phyloP scores from a whole-genome alignment of 2,888 invertebrate species.

The Sepioteuthis lessoniana region DNA sequence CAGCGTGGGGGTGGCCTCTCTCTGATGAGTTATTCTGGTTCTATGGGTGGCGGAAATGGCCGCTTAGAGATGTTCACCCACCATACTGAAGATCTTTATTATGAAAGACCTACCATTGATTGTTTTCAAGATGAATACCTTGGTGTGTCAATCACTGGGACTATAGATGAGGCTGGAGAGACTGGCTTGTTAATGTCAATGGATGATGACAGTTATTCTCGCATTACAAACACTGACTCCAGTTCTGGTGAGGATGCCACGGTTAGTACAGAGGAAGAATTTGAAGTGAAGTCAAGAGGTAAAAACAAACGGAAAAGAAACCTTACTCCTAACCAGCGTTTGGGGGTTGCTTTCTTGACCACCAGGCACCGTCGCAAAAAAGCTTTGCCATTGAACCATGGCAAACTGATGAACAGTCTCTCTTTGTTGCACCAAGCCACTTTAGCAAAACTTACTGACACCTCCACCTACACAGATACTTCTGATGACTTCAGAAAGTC shows the following conservation, averaged over 20 bases:
- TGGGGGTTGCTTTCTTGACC: constrained; percentile 64
- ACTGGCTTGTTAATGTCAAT: constrained; percentile 36
- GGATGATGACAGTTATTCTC: constrained; percentile 40
- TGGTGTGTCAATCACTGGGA: constrained; percentile 23
- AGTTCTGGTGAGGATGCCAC: constrained; percentile 43
- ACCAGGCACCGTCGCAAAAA: constrained; percentile 53
- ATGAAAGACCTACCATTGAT: not conserved
- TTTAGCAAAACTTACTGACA: constrained; percentile 64
- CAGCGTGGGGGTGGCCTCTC: not conserved
- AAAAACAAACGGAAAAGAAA: constrained; percentile 55
- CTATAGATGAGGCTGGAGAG: not conserved
- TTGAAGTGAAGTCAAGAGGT: constrained; percentile 41
- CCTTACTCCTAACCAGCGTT: constrained; percentile 61
- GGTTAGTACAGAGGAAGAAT: constrained; percentile 42
- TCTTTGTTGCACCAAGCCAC: constrained; percentile 70
- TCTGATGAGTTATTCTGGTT: not conserved
- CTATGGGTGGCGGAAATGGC: not conserved
- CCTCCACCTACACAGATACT: constrained; percentile 54
- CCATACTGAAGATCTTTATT: not conserved
- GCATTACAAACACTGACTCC: constrained; percentile 19
- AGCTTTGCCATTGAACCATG: constrained; percentile 51
- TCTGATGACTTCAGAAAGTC: constrained; percentile 56
- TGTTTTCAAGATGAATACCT: constrained; percentile 44
- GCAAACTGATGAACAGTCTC: constrained; percentile 65
- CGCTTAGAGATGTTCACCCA: not conserved